Percentiles rank a stretch among this genome's conserved stretches.
phyloP scores from a whole-genome alignment of 2,888 invertebrate genomes.

The Polyploca ridens region DNA sequence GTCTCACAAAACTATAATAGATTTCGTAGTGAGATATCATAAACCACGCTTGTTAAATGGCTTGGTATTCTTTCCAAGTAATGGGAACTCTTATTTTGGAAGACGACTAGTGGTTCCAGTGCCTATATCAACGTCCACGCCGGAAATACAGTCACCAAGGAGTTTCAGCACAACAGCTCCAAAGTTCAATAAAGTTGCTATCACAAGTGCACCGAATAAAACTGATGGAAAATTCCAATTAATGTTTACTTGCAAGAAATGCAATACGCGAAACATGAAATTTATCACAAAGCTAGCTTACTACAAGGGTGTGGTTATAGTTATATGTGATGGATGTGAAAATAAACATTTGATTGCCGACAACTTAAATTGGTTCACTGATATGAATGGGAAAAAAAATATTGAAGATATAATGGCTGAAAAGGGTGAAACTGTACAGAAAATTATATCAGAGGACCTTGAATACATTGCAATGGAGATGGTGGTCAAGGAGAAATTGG shows the following conservation, averaged over 20 bases:
- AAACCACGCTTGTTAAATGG: constrained; percentile 72
- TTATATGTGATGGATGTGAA: constrained; percentile 93
- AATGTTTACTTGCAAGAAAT: constrained; percentile 95
- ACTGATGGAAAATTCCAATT: constrained; percentile 87
- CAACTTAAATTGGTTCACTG: constrained; percentile 97
- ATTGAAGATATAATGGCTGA: constrained; percentile 95
- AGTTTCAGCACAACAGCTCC: constrained; percentile 58
- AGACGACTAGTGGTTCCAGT: constrained; percentile 60
- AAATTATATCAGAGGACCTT: constrained; percentile 76
- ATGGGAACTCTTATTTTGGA: constrained; percentile 75
- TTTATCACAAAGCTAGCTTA: constrained; percentile 94
- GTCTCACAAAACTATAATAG: constrained; percentile 73
- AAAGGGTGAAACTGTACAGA: constrained; percentile 93
- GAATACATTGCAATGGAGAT: constrained; percentile 77
- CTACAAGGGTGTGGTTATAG: constrained; percentile 95
- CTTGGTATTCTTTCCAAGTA: constrained; percentile 75
- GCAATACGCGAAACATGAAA: constrained; percentile 90
- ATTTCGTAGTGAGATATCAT: constrained; percentile 77
- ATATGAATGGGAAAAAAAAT: constrained; percentile 90
- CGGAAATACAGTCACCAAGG: constrained; percentile 64
- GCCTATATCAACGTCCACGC: constrained; percentile 59
- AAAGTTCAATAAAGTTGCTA: constrained; percentile 54
- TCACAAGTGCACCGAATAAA: constrained; percentile 48
- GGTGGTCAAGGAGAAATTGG: constrained; percentile 45
- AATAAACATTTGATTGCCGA: constrained; percentile 98